Evolutionary conservation across 2,888 invertebrate species (phyloP).

Genomic region (Platypus cylindrus): DNA sequence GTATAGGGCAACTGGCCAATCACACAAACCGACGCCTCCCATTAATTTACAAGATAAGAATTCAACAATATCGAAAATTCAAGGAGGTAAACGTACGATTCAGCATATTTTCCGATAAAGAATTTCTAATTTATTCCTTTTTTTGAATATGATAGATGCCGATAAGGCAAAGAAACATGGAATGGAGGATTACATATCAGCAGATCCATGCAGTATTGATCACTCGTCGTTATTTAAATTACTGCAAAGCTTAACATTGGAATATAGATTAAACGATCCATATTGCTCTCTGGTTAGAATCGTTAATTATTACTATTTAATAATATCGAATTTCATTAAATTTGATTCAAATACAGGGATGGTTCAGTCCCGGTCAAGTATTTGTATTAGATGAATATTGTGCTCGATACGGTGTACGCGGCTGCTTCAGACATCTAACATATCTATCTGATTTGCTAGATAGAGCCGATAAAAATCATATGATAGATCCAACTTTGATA

Average conservation of each 20-base stretch:
- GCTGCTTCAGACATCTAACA: slow-evolving; percentile 92
- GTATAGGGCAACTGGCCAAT: slow-evolving; percentile 98
- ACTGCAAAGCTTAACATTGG: slow-evolving; percentile 84
- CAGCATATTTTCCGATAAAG: no score
- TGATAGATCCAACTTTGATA: slow-evolving; percentile 96
- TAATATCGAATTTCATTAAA: slow-evolving; percentile 13
- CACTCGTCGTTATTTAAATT: slow-evolving; percentile 87
- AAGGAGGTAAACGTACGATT: slow-evolving; percentile 60
- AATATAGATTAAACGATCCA: slow-evolving; percentile 94
- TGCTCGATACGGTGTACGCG: slow-evolving; percentile 92
- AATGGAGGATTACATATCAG: slow-evolving; percentile 98
- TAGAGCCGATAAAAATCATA: slow-evolving; percentile 78
- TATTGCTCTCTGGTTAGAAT: slow-evolving; percentile 84
- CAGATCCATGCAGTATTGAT: slow-evolving; percentile 96
- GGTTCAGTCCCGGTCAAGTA: slow-evolving; percentile 99
- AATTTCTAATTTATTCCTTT: neutral
- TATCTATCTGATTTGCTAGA: slow-evolving; percentile 92
- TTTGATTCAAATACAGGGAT: slow-evolving; percentile 81
- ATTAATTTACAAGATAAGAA: slow-evolving; percentile 65
- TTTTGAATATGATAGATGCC: slow-evolving; percentile 48
- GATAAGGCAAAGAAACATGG: slow-evolving; percentile 96
- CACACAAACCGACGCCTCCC: slow-evolving; percentile 96
- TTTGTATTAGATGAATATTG: slow-evolving; percentile 98
- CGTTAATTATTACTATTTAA: no score
- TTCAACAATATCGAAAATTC: slow-evolving; percentile 73